phyloP scores from a whole-genome alignment of 2,888 invertebrate species.

The Rhaphigaster nebulosa region DNA sequence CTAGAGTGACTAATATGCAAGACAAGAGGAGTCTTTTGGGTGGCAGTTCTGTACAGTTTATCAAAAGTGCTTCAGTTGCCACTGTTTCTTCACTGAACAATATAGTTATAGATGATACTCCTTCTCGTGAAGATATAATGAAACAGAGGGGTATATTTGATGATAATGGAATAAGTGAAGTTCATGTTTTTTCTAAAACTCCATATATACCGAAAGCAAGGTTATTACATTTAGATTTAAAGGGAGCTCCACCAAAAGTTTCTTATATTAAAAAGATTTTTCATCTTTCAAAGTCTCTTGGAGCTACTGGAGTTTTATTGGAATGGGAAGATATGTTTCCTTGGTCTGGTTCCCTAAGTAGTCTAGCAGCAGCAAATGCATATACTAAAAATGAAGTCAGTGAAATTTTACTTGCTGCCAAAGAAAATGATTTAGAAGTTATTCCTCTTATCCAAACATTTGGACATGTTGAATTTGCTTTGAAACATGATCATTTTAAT shows the following conservation, averaged over 20 bases:
- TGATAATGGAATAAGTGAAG: conserved; percentile 61
- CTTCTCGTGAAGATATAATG: conserved; percentile 61
- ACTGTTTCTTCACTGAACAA: conserved; percentile 55
- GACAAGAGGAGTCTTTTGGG: conserved; percentile 62
- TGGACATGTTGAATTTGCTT: conserved; percentile 81
- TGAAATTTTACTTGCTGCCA: conserved; percentile 71
- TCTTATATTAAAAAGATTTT: conserved; percentile 74
- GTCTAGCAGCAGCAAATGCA: conserved; percentile 74
- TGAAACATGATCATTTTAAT: conserved; percentile 76
- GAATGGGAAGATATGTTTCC: conserved; percentile 91
- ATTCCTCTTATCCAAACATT: conserved; percentile 85
- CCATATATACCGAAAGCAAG: conserved; percentile 71
- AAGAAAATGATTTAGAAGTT: conserved; percentile 75
- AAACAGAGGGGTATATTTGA: conserved; percentile 58
- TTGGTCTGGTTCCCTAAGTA: conserved; percentile 74
- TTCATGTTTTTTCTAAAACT: conserved; percentile 53
- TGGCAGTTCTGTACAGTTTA: conserved; percentile 64
- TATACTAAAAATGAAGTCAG: conserved; percentile 73
- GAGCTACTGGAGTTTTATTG: conserved; percentile 80
- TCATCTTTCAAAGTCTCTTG: conserved; percentile 74
- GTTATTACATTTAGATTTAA: conserved; percentile 82
- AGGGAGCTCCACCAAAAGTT: conserved; percentile 81
- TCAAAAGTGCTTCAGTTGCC: conserved; percentile 61
- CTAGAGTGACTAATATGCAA: conserved; percentile 61
- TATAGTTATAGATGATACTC: conserved; percentile 55